A percentile compares a stretch with the other conserved stretches of the same genome.
Evolutionary conservation across 2,888 invertebrate genomes (phyloP).

Genomic region (Nysson spinosus): DNA sequence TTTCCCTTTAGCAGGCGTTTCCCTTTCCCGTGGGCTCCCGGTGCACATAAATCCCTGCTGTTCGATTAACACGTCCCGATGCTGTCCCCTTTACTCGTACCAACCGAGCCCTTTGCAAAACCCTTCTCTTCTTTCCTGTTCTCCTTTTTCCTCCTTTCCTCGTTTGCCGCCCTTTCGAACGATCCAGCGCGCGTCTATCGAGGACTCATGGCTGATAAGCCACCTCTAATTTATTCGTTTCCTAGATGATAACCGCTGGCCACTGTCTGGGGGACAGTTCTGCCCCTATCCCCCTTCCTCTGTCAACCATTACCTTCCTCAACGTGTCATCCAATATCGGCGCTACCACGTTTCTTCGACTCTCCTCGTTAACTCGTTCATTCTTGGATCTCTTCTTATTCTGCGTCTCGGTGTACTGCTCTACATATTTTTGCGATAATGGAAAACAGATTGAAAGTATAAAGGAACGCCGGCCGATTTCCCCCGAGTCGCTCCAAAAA

Average conservation of each 20-base stretch:
- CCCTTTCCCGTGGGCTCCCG: slow-evolving; percentile 24
- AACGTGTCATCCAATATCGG: too few relatives aligned
- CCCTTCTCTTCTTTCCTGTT: too few relatives aligned
- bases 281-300: slow-evolving; percentile 1
- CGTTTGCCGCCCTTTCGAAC: slow-evolving; percentile 11
- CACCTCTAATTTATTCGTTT: slow-evolving; percentile 61
- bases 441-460: too few relatives aligned
- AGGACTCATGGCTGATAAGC: slow-evolving; percentile 58
- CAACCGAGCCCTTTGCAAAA: too few relatives aligned
- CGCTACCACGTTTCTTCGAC: too few relatives aligned
- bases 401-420: too few relatives aligned
- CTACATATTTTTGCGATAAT: too few relatives aligned
- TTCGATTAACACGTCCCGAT: slow-evolving; percentile 53
- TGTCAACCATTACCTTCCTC: neutral
- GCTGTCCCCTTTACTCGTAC: slow-evolving; percentile 15
- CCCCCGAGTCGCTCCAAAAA: too few relatives aligned
- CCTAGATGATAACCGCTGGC: slow-evolving; percentile 55
- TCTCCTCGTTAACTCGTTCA: too few relatives aligned
- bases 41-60: slow-evolving; percentile 41
- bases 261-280: slow-evolving; percentile 7
- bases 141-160: slow-evolving; percentile 7
- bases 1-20: neutral
- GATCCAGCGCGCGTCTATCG: slow-evolving; percentile 31
- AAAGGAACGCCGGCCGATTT: too few relatives aligned
- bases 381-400: too few relatives aligned